Base-by-base conservation (phyloP, 1,140 invertebrate genomes). In the Brachionus paranguensis region DNA sequence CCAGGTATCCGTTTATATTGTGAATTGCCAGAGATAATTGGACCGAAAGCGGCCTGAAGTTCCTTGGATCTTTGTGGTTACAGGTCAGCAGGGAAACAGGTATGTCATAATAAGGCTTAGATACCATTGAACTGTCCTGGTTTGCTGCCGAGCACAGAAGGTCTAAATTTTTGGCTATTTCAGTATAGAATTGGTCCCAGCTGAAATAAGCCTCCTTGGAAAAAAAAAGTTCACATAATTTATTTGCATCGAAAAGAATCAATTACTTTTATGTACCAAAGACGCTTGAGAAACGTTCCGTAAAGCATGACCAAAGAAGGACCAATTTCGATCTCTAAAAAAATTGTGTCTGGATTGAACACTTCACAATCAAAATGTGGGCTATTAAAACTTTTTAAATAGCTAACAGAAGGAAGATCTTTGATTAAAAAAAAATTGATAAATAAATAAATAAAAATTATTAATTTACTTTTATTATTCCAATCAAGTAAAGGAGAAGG, bases 21-120 rank as follows among this genome's bases (percentile, higher is more conserved):
- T 98, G 95, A 87, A 98, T 93, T 20, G 94, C 96, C n/a, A 97
- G 93, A 1, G 95, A 95, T 2, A 98, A 94, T 20, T 93, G 94
- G 1, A 98, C 95, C 86, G 96, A 93, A 47, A 98, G 90, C 1
- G 96, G 95, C 43, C 96, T 90, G 89, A 96, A 97, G 11, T 93
- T 90, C 72, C 96, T 90, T 10, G 94, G 93, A 91, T 99, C 96
- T 45, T 81, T 81, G 27, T 60, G 53, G 24, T 81, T 81, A 64
- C 78, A 81, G 6, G 64, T 43, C 0, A 81, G 5, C 27, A 81
- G 14, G 10, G 33, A 45, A 47, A 64, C 1, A 0, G 78, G 78
- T 17, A 41, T 81, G 29, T 81, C 78, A 43, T 64, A 17, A 64
- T 64, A 81, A 14, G 53, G 33, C 43, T 68, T 60, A 3, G 78